Conservation (phyloP, 2,797 vertebrate genomes). For the Phrynocephalus forsythii region DNA sequence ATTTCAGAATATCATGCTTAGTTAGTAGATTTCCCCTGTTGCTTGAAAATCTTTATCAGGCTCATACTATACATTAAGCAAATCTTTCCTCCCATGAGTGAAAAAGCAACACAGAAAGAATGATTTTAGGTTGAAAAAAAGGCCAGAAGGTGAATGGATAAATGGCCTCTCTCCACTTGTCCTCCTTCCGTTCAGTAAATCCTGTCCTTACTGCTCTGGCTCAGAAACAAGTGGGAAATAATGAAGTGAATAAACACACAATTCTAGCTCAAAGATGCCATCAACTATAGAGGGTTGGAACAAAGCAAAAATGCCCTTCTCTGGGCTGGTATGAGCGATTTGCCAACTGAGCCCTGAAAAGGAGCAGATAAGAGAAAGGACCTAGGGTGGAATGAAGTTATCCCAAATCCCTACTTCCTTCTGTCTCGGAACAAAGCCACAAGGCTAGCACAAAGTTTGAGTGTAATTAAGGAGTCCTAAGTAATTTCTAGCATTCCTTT, state of each 20-base stretch:
- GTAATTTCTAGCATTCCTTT: not conserved
- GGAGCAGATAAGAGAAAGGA: no score
- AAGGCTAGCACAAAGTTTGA: not conserved
- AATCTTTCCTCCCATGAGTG: not conserved
- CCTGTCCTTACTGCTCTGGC: not conserved
- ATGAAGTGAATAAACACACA: not conserved
- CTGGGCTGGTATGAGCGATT: no score
- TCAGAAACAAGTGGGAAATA: not conserved
- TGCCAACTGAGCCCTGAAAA: no score
- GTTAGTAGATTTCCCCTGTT: conserved; percentile 5
- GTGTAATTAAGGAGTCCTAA: not conserved
- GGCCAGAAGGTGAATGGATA: not conserved
- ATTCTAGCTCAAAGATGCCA: not conserved
- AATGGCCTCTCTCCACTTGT: not conserved
- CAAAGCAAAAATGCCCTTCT: not conserved
- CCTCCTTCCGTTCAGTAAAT: no score
- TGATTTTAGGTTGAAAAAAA: not conserved
- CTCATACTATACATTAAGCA: not conserved
- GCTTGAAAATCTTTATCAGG: not conserved
- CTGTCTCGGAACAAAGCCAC: not conserved
- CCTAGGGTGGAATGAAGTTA: no score
- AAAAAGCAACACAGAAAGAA: not conserved
- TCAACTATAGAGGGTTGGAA: not conserved
- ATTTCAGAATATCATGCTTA: not conserved
- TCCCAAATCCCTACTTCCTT: no score